Evolutionary conservation across 2,113 vertebrate genomes (phyloP), one percentile per base, ranked within the genome.

Genomic region (Panthera tigris): DNA sequence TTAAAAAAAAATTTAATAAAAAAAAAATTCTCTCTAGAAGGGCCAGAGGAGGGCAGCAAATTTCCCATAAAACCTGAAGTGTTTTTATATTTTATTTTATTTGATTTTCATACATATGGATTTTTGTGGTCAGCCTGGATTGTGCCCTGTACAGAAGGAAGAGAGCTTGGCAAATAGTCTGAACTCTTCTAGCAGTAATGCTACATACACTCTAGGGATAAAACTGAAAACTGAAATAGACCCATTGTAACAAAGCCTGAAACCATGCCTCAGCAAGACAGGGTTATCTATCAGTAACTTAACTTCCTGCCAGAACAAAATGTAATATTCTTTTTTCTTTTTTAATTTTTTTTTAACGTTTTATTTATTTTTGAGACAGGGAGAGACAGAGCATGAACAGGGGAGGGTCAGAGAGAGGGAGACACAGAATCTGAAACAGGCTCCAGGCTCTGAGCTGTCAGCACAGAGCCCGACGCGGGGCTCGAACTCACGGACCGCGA

Each of bases 51-150:
- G 88, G 97, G 88, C 89, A 97, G 92, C 92, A 79, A 84, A 92
- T 87, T 93, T 89, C 84, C 84, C 92, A 87, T 36, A 86, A 96
- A 95, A 87, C 57, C 92, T 87, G 31, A 57, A 57, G 21, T 57
- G 19, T 23, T 57, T 23, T 57, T 57, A 7, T 55, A 18, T 55
- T 55, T 18, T 52, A 52, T 55, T 18, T 21, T 57, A 97, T 96
- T 96, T 92, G 96, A 76, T 83, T 36, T 63, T 92, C 39, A 68
- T 48, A 83, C 91, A 76, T 45, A 86, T 0, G 41, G 73, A 81
- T 95, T 96, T 94, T 83, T 96, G 88, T 87, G 94, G 79, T 95
- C 91, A 95, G 94, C 79, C 78, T 52, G 68, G 68, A 88, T 73
- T 52, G 87, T 66, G 87, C 85, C 94, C 94, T 25, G 18, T 21